phyloP scores from a whole-genome alignment of 1,140 invertebrate genomes.

The Acyrthosiphon pisum region DNA sequence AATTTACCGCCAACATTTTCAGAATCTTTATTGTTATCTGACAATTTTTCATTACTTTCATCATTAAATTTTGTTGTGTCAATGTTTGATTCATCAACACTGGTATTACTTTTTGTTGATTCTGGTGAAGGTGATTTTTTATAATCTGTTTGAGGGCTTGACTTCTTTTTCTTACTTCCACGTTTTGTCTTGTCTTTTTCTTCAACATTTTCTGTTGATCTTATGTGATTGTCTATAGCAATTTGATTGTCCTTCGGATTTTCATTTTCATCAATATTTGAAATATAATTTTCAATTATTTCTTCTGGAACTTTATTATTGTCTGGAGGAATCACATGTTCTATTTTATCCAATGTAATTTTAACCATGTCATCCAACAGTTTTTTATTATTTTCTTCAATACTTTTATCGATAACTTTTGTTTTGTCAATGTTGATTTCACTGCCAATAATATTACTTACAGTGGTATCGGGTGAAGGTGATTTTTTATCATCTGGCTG shows the following conservation, averaged over 20 bases:
- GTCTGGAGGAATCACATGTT: background rate
- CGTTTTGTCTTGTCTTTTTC: background rate
- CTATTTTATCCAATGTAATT: constrained; percentile 30
- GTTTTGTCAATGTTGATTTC: constrained; percentile 57
- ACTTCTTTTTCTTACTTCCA: constrained; percentile 45
- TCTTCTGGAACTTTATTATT: background rate
- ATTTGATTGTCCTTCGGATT: background rate
- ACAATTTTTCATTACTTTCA: background rate
- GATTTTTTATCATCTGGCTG: constrained; percentile 58
- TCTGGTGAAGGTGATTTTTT: constrained; percentile 56
- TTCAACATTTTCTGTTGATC: background rate
- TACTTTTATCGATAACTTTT: background rate
- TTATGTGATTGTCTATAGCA: background rate
- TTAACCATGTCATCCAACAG: background rate
- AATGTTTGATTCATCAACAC: constrained; percentile 59
- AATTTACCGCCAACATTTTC: background rate
- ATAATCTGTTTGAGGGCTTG: constrained; percentile 58
- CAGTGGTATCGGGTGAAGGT: constrained; percentile 58
- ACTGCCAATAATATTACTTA: constrained; percentile 60
- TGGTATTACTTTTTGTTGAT: constrained; percentile 59
- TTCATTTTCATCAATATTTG: background rate
- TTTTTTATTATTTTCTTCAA: constrained; percentile 36
- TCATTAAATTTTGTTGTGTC: background rate
- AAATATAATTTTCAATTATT: background rate
- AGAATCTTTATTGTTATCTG: background rate